Evolutionary conservation across 2,888 invertebrate genomes (phyloP).

Genomic region (Synergus laeviventris): DNA sequence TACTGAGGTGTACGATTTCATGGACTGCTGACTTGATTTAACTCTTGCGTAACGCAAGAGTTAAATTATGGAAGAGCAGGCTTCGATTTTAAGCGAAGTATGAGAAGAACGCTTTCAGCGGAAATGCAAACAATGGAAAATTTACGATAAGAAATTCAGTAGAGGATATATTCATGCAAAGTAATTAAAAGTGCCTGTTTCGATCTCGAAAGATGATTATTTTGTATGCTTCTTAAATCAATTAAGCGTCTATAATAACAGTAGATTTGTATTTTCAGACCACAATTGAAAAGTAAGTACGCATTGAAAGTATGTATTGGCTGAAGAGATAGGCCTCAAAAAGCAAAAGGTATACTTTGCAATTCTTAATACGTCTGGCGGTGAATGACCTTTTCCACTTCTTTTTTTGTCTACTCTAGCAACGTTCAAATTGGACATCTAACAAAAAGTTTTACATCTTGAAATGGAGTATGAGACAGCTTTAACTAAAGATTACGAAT

Average conservation of each 20-base stretch:
- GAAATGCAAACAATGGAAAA: not conserved
- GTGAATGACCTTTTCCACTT: not conserved
- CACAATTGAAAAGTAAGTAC: not conserved
- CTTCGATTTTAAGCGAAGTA: not conserved
- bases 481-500: not conserved
- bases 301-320: no score
- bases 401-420: not conserved
- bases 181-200: not conserved
- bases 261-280: no score
- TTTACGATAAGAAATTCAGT: not conserved
- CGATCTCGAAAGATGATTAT: not conserved
- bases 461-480: not conserved
- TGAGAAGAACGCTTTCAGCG: not conserved
- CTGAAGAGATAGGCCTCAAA: no score
- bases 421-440: not conserved
- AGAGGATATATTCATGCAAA: not conserved
- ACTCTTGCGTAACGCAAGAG: not conserved
- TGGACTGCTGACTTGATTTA: conserved; percentile 6
- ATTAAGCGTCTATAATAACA: no score
- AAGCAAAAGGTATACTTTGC: no score
- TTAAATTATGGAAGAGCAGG: conserved; percentile 7
- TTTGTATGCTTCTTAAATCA: not conserved
- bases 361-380: not conserved
- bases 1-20: conserved; percentile 27
- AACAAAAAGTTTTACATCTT: not conserved